Evolutionary conservation across 2,797 vertebrate genomes (phyloP).

Genomic region (Parotocinclus haroldoi): DNA sequence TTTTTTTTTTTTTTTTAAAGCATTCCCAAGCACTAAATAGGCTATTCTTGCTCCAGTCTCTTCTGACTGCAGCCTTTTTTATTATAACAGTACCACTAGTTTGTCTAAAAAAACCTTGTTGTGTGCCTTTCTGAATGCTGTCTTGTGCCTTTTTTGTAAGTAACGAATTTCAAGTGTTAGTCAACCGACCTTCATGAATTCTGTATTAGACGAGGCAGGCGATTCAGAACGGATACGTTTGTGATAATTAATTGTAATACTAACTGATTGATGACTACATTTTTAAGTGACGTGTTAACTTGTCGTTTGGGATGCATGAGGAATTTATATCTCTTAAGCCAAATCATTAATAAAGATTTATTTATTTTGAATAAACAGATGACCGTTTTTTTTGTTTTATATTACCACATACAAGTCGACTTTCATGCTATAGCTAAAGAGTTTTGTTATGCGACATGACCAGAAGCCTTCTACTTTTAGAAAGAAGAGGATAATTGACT

Average conservation of each 20-base stretch:
- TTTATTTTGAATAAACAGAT: slow-evolving; percentile 89
- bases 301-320: slow-evolving; percentile 75
- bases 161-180: slow-evolving; percentile 24
- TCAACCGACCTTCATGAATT: slow-evolving; percentile 3
- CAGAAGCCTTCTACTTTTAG: too few species aligned
- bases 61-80: not conserved
- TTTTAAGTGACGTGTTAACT: slow-evolving; percentile 56
- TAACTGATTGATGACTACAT: slow-evolving; percentile 45
- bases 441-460: too few species aligned
- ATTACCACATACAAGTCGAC: too few species aligned
- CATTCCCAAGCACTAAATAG: slow-evolving; percentile 28
- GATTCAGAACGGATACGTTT: slow-evolving; percentile 5
- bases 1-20: slow-evolving; percentile 15
- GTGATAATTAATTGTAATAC: slow-evolving; percentile 44
- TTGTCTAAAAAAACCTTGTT: not conserved
- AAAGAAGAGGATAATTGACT: too few species aligned
- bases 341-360: slow-evolving; percentile 92
- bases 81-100: slow-evolving; percentile 13
- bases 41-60: slow-evolving; percentile 12
- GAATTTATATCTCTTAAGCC: slow-evolving; percentile 78
- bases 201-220: slow-evolving; percentile 7
- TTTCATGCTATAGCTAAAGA: too few species aligned
- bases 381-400: too few species aligned
- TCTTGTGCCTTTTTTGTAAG: slow-evolving; percentile 11
- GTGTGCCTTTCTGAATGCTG: slow-evolving; percentile 5